These are phyloP conservation scores for Mantis religiosa DNA, from an alignment of 2,888 invertebrate genomes.

Conservation along the genomic window DNA sequence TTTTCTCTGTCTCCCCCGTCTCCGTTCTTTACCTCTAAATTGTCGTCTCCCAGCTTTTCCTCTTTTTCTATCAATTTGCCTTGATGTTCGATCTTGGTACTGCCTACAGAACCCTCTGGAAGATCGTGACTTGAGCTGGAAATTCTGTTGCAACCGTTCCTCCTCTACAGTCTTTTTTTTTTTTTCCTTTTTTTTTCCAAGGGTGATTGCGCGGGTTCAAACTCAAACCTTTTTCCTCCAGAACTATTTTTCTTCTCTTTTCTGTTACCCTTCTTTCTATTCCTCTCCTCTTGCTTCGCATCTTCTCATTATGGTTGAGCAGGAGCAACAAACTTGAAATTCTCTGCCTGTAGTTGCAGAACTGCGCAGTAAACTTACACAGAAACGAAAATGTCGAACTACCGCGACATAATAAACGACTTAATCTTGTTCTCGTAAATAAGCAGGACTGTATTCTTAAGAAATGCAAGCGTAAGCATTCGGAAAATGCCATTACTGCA, in stretches of 20 bases:
- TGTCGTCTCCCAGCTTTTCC: not conserved
- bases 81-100: not conserved
- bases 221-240: conserved; percentile 13
- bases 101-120: not conserved
- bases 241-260: conserved; percentile 15
- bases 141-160: conserved; percentile 3
- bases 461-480: not conserved
- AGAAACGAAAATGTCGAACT: not conserved
- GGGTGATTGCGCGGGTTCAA: conserved; percentile 22
- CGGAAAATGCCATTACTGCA: not conserved
- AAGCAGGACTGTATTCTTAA: not conserved
- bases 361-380: not conserved
- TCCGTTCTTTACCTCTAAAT: not conserved
- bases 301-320: conserved; percentile 17
- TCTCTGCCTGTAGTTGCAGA: not conserved
- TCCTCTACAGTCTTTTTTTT: not conserved
- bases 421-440: not conserved
- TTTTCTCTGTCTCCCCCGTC: not conserved
- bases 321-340: conserved; percentile 18
- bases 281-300: not conserved
- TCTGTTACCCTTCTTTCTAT: not conserved
- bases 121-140: conserved; percentile 22
- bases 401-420: not conserved
- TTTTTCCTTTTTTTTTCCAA: conserved; percentile 6
- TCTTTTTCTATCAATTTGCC: conserved; percentile 23